Evolutionary conservation across 1,140 invertebrate species (phyloP).

Genomic region (Diabrotica undecimpunctata): DNA sequence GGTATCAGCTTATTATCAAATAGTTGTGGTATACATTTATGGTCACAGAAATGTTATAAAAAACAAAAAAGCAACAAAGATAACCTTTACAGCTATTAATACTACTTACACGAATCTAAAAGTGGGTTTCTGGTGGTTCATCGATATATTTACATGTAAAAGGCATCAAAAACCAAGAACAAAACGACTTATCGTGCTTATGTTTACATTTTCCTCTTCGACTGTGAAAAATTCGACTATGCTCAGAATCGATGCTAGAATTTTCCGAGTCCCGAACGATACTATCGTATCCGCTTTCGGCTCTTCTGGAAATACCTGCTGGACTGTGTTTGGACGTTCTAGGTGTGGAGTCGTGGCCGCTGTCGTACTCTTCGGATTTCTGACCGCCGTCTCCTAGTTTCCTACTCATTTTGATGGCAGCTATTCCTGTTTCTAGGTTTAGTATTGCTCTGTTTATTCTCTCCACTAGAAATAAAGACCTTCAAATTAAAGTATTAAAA

Average conservation of each 20-base stretch:
- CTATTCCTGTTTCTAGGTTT: slow-evolving; percentile 56
- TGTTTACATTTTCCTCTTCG: slow-evolving; percentile 52
- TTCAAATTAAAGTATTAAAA: too few relatives aligned
- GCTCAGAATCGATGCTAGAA: slow-evolving; percentile 77
- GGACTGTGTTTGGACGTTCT: slow-evolving; percentile 73
- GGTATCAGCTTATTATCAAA: too few relatives aligned
- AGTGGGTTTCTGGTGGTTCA: slow-evolving; percentile 48
- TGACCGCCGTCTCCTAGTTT: slow-evolving; percentile 58
- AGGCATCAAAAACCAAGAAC: slow-evolving; percentile 62
- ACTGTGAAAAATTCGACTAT: slow-evolving; percentile 62
- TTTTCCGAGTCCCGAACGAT: slow-evolving; percentile 81
- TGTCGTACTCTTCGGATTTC: slow-evolving; percentile 71
- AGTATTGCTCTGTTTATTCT: slow-evolving; percentile 54
- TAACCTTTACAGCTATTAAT: too few relatives aligned
- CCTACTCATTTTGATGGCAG: slow-evolving; percentile 50
- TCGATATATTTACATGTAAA: slow-evolving; percentile 70
- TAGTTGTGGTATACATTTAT: too few relatives aligned
- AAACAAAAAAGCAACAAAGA: too few relatives aligned
- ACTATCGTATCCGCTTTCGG: slow-evolving; percentile 86
- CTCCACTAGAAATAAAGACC: slow-evolving; percentile 39
- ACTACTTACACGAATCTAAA: slow-evolving; percentile 29
- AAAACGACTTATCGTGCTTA: slow-evolving; percentile 58
- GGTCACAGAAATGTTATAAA: too few relatives aligned
- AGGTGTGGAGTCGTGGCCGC: slow-evolving; percentile 72
- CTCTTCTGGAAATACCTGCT: slow-evolving; percentile 65